Conservation (phyloP, 2,797 vertebrate species). For the Chloroceryle inda region DNA sequence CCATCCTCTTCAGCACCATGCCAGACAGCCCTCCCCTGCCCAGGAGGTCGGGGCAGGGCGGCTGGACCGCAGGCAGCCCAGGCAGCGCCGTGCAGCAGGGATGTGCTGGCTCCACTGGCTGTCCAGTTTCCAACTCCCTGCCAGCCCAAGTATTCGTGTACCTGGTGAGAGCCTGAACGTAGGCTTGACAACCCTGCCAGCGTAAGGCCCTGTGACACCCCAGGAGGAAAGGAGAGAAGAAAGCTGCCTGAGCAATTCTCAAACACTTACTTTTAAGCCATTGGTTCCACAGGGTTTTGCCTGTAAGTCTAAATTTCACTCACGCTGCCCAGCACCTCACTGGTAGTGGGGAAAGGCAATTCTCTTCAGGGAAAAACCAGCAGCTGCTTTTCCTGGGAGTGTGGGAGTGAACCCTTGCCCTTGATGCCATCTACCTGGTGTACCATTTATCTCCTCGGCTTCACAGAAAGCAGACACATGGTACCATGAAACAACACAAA, state of each 20-base stretch:
- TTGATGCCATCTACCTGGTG: background rate
- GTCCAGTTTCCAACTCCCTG: background rate
- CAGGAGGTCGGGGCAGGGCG: background rate
- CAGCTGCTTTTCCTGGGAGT: background rate
- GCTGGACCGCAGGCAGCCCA: background rate
- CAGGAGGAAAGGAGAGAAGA: background rate
- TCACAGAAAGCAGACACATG: background rate
- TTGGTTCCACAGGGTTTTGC: background rate
- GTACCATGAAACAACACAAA: fast-evolving
- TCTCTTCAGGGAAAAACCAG: background rate
- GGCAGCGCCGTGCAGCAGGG: too few relatives aligned
- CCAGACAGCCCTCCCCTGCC: background rate
- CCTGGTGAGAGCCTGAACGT: background rate
- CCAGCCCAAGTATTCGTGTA: background rate
- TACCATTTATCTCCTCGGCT: background rate
- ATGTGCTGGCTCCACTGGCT: fast-evolving
- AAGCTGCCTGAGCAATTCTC: background rate
- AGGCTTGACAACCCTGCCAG: background rate
- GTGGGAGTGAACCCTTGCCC: background rate
- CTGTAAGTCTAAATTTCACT: background rate
- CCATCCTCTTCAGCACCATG: background rate
- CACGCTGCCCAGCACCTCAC: fast-evolving
- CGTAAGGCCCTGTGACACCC: background rate
- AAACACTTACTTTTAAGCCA: background rate
- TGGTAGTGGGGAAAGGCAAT: background rate